phyloP scores from a whole-genome alignment of 2,888 invertebrate species.

The Apotomis betuletana region DNA sequence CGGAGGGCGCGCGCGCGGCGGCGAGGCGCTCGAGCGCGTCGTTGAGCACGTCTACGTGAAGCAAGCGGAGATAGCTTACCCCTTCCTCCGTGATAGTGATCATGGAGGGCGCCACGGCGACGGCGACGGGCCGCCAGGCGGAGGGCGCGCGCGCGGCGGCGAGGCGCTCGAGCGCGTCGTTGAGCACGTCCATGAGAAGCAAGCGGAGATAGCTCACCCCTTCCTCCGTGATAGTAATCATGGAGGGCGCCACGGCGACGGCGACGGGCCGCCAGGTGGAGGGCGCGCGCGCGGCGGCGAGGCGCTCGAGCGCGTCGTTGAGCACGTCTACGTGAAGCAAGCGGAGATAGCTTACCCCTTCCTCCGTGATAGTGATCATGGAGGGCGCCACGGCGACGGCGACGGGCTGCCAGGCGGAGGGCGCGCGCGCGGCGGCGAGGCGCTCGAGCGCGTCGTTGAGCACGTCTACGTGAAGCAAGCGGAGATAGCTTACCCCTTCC shows the following conservation, averaged over 20 bases:
- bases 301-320: constrained; percentile 95
- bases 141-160: constrained; percentile 89
- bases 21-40: constrained; percentile 94
- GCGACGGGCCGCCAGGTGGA: constrained; percentile 94
- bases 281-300: constrained; percentile 89
- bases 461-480: too few relatives aligned
- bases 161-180: constrained; percentile 95
- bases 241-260: constrained; percentile 96
- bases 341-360: constrained; percentile 88
- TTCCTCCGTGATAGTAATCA: constrained; percentile 94
- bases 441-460: constrained; percentile 96
- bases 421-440: constrained; percentile 88
- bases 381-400: constrained; percentile 97
- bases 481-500: constrained; percentile 88
- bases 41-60: constrained; percentile 95
- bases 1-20: constrained; percentile 89
- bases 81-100: constrained; percentile 94
- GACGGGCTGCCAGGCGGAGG: constrained; percentile 93
- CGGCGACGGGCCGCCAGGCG: constrained; percentile 93
- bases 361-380: constrained; percentile 94
- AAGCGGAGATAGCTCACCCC: constrained; percentile 88
- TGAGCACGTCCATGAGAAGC: constrained; percentile 96
- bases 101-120: constrained; percentile 97
- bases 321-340: too few relatives aligned
- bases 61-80: too few relatives aligned